Base-by-base conservation (phyloP, 1,140 invertebrate genomes). In the Penaeus indicus region DNA sequence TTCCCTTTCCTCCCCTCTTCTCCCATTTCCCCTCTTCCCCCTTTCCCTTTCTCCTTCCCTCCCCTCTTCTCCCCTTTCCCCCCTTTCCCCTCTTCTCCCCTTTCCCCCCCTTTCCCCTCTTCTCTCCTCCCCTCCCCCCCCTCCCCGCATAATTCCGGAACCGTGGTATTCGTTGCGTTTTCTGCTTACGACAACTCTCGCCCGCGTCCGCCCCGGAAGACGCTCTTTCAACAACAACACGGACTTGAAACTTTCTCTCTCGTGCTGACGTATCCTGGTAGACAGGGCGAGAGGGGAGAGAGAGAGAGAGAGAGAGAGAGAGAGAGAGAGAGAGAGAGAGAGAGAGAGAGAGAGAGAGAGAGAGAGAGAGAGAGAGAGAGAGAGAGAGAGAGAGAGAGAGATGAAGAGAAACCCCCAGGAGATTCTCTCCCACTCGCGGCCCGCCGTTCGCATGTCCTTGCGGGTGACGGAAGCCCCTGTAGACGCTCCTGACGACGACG, bases 241-340 rank as follows among this genome's bases (percentile, higher is more conserved):
- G 32, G 3, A 27, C 22, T 75, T 75, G 25, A 75, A 47, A 47
- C 47, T 47, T 47, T 47, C 47, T 47, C 47, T 47, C 47, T 47
- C 47, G 47, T 4, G 47, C 7, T 47, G 47, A 10, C 5, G 19
- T 75, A 75, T 75, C 16, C 38, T 75, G 25, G 69, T 38, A 75
- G 38, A 75, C 18, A 64, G 62, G 67, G 61, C 67, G 62, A 64
- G 25, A 83, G 81, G 67, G 67, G 81, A 82, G 62, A 64, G 62
- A 84, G 62, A 67, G 25, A 27, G 25, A 69, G 60, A 63, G 25
- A 25, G 42, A 83, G 60, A 32, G 25, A 16, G 21, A 75, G 38
- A 75, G 62, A 64, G 62, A 83, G 81, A 83, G 62, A 64, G 62
- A 83, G 81, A 83, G 62, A 64, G 62, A 83, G 81, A 83, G 62